Percentiles rank a stretch among this genome's conserved stretches.
These are phyloP conservation scores for Zosterops hypoxanthus DNA, from an alignment of 2,113 vertebrate species.

Conservation along the genomic window DNA sequence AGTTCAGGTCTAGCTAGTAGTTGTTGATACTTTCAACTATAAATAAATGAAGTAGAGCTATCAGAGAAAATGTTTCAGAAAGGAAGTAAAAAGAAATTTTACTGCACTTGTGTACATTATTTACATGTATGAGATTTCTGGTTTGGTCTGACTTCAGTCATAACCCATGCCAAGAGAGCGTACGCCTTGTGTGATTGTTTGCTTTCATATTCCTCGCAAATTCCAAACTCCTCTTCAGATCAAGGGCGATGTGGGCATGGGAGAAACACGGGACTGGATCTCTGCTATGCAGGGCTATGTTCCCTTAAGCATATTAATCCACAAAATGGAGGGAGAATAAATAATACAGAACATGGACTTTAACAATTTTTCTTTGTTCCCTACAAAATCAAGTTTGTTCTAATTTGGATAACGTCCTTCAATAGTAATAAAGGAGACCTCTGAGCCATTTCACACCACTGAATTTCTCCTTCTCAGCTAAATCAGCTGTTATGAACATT, in stretches of 20 bases:
- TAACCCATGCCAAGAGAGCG: neutral
- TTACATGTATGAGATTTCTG: neutral
- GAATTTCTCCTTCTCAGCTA: neutral
- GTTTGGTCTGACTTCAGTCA: neutral
- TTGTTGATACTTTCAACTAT: neutral
- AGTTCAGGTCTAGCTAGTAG: neutral
- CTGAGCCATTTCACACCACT: neutral
- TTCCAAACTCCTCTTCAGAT: neutral
- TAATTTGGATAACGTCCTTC: neutral
- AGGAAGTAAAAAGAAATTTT: neutral
- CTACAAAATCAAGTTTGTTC: neutral
- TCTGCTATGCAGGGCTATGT: neutral
- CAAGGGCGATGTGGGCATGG: neutral
- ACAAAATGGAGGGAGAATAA: neutral
- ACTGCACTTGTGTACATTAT: neutral
- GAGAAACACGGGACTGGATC: neutral
- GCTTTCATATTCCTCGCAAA: neutral
- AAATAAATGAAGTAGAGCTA: neutral
- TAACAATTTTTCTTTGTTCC: neutral
- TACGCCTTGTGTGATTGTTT: neutral
- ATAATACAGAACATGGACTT: neutral
- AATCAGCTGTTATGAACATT: neutral
- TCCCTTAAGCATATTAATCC: neutral
- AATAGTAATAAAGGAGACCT: neutral
- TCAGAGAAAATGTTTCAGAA: neutral